These are phyloP conservation scores for Caradrina clavipalpis DNA, from an alignment of 2,888 invertebrate species.

Conservation along the genomic window DNA sequence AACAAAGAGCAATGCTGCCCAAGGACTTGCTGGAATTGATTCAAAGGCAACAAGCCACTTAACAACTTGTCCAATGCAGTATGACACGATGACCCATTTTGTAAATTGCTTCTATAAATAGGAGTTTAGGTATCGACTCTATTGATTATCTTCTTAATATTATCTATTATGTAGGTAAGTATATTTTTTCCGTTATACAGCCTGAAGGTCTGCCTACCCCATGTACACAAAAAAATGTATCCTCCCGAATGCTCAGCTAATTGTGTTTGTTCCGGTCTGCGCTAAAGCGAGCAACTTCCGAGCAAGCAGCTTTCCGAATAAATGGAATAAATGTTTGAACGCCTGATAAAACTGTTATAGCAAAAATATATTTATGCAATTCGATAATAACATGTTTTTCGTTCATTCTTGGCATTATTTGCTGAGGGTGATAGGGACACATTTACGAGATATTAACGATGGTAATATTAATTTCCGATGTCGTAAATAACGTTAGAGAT, in stretches of 20 bases:
- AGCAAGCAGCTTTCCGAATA: conserved; percentile 44
- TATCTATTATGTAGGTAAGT: neutral
- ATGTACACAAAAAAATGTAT: conserved; percentile 50
- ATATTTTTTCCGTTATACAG: conserved; percentile 13
- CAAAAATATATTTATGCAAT: conserved; percentile 44
- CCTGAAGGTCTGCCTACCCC: conserved; percentile 32
- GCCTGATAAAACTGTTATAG: conserved; percentile 60
- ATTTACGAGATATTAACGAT: neutral
- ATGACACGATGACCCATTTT: neutral
- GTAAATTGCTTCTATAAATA: too few relatives aligned
- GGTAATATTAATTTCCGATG: neutral
- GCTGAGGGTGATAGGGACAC: neutral
- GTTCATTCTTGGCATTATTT: conserved; percentile 2
- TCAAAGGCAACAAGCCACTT: conserved; percentile 9
- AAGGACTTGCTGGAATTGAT: conserved; percentile 6
- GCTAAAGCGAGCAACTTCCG: conserved; percentile 59
- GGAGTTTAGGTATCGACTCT: too few relatives aligned
- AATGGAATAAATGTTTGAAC: conserved; percentile 59
- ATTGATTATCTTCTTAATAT: too few relatives aligned
- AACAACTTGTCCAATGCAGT: conserved; percentile 3
- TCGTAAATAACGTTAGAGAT: neutral
- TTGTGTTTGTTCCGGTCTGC: conserved; percentile 63
- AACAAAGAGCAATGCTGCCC: conserved; percentile 15
- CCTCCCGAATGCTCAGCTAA: conserved; percentile 53
- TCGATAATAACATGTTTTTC: conserved; percentile 26